Conservation (phyloP, 1,140 invertebrate genomes). For the Drosophila repleta region DNA sequence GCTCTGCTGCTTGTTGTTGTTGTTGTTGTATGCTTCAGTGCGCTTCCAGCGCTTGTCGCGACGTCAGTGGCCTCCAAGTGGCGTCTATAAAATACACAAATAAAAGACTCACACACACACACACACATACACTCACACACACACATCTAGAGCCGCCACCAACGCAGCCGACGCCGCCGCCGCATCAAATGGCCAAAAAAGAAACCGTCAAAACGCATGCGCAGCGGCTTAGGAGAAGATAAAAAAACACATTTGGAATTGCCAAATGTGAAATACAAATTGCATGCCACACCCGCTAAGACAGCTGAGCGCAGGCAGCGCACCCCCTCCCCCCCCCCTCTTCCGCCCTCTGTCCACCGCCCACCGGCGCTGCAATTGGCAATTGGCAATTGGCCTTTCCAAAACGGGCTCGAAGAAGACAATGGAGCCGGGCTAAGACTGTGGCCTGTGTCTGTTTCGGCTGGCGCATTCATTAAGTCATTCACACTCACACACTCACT, state of each 20-base stretch:
- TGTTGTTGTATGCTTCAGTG: constrained; percentile 45
- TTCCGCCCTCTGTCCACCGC: background rate
- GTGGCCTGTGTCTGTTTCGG: background rate
- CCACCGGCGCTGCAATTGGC: constrained; percentile 10
- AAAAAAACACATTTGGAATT: constrained; percentile 42
- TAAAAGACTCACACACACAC: constrained; percentile 7
- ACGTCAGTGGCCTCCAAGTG: constrained; percentile 51
- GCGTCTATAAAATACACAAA: constrained; percentile 20
- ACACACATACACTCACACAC: constrained; percentile 15
- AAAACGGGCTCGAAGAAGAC: constrained; percentile 35
- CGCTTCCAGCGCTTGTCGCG: constrained; percentile 26
- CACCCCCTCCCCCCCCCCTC: background rate
- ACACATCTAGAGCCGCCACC: constrained; percentile 2
- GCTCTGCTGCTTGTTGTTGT: constrained; percentile 11
- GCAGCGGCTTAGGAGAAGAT: constrained; percentile 18
- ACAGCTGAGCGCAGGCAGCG: constrained; percentile 4
- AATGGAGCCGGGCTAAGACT: constrained; percentile 33
- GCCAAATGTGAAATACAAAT: constrained; percentile 74
- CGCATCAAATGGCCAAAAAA: constrained; percentile 38
- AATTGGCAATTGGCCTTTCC: constrained; percentile 56
- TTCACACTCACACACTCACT: constrained; percentile 1
- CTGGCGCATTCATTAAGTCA: constrained; percentile 17
- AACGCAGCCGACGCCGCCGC: constrained; percentile 17
- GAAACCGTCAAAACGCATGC: constrained; percentile 40
- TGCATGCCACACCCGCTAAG: constrained; percentile 63